Evolutionary conservation across 2,113 vertebrate species (phyloP).

Genomic region (Candoia aspera): DNA sequence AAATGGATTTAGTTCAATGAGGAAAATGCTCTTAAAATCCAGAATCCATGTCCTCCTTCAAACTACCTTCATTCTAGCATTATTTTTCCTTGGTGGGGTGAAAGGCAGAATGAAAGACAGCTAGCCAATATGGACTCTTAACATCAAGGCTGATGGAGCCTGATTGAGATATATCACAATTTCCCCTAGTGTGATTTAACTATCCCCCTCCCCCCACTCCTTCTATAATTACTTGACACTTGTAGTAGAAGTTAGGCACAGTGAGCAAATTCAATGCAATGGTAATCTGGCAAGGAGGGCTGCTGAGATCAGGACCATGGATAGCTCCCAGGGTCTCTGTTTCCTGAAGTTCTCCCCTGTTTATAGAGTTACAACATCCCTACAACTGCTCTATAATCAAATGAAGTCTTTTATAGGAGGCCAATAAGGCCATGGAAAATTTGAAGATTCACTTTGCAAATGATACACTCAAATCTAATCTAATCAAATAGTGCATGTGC

Average conservation of each 20-base stretch:
- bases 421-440: no score
- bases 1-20: not conserved
- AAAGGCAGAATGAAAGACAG: not conserved
- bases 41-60: not conserved
- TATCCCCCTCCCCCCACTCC: not conserved
- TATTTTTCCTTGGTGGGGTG: not conserved
- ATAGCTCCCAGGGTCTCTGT: not conserved
- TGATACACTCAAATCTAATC: no score
- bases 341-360: not conserved
- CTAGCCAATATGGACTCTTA: not conserved
- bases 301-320: not conserved
- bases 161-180: not conserved
- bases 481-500: no score
- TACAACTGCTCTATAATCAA: no score
- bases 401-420: no score
- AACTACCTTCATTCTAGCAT: not conserved
- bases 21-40: not conserved
- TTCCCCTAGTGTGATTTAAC: not conserved
- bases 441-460: no score
- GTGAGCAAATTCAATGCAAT: not conserved
- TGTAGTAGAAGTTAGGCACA: not conserved
- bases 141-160: not conserved
- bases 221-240: not conserved
- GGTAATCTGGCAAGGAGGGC: not conserved
- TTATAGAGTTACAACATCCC: not conserved